These are phyloP conservation scores for Hirtodrosophila duncani DNA, from an alignment of 2,888 invertebrate species.

Conservation along the genomic window DNA sequence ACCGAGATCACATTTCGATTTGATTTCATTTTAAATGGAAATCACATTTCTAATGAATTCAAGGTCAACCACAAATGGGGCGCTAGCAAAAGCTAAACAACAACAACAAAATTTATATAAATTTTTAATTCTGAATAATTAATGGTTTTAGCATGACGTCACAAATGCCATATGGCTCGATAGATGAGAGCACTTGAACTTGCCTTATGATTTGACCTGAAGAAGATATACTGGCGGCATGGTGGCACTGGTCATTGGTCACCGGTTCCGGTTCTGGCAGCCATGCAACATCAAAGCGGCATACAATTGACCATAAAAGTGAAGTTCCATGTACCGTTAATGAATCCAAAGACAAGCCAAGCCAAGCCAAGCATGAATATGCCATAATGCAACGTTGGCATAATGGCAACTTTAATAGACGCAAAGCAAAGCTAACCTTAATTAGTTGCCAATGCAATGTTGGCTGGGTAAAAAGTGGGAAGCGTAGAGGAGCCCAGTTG, in stretches of 20 bases:
- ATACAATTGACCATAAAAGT: constrained; percentile 50
- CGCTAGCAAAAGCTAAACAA: constrained; percentile 5
- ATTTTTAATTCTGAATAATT: constrained; percentile 29
- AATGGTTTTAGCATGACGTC: constrained; percentile 47
- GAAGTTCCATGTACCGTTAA: constrained; percentile 40
- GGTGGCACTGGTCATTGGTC: too few species aligned
- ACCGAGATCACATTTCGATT: constrained; percentile 11
- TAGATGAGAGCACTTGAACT: constrained; percentile 13
- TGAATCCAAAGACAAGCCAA: constrained; percentile 26
- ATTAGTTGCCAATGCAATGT: constrained; percentile 19
- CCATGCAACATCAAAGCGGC: constrained; percentile 46
- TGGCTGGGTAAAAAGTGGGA: too few species aligned
- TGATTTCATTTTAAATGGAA: constrained; percentile 24
- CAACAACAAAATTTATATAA: neutral
- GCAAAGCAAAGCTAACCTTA: constrained; percentile 22
- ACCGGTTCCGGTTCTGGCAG: constrained; percentile 18
- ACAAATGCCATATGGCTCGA: constrained; percentile 14
- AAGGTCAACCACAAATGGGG: constrained; percentile 55
- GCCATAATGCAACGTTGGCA: constrained; percentile 38
- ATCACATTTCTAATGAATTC: constrained; percentile 36
- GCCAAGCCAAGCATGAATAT: constrained; percentile 31
- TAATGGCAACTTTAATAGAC: constrained; percentile 6
- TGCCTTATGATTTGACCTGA: too few species aligned
- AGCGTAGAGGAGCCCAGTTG: too few species aligned
- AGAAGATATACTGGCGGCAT: too few species aligned